Evolutionary conservation across 2,888 invertebrate genomes (phyloP), one percentile per base, ranked within the genome.

Genomic region (Eilema griseolum): DNA sequence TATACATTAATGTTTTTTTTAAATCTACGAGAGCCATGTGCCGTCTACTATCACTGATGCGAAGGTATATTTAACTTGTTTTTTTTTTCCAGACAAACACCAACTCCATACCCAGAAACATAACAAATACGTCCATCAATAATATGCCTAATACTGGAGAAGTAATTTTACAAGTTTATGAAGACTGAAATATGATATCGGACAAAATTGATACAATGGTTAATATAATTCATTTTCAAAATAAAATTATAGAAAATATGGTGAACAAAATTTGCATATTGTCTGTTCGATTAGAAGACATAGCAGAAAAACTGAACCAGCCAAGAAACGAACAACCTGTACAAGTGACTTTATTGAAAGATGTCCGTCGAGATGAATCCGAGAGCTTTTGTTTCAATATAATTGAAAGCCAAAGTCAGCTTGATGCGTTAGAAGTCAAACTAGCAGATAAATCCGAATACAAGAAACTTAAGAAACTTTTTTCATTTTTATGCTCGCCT

Each of bases 341-440:
- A 31, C 66, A 67, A 64, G 63, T 56, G 67, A 73, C 73, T 65
- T 66, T 71, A 66, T 66, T 71, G 61, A 71, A 70, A 70, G 69
- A 71, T 69, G 67, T 65, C 41, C 71, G 69, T 67, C 67, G 69
- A 71, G 66, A 61, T 71, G 74, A 71, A 64, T 66, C 41, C 41
- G 67, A 71, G 65, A 74, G 71, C 69, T 74, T 71, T 74, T 69
- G 69, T 61, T 14, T 74, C 61, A 74, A 72, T 65, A 71, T 64
- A 60, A 72, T 74, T 61, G 65, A 71, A 69, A 74, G 63, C 69
- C 74, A 74, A 72, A 33, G 31, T 33, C 31, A 33, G 71, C 64
- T 71, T 46, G 71, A 71, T 64, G 66, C 62, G 33, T 67, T 74
- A 46, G 65, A 71, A 65, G 71, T 69, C 67, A 67, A 59, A 67